Evolutionary conservation across 2,113 vertebrate genomes (phyloP), one percentile per base, ranked within the genome.

Genomic region (Myiagra hebetior): DNA sequence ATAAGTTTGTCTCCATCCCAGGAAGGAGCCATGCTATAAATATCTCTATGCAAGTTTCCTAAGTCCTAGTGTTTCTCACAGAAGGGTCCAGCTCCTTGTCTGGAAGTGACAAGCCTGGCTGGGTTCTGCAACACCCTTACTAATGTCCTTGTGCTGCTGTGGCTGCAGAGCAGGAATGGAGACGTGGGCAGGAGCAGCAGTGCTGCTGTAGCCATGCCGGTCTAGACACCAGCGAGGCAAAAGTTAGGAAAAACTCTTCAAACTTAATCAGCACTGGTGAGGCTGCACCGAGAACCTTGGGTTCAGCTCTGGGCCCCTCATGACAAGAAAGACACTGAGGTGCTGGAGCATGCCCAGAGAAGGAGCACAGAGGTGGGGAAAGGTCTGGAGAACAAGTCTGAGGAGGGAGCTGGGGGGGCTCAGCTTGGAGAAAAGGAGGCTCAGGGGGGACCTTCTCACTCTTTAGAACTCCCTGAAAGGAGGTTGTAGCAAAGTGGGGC

Each of bases 21-120:
- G 88, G 85, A 96, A 89, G 52, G 6, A 91, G 26, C 27, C 31
- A 49, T 0, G 5, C 88, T 95, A 96, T 84, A 96, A 95, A 97
- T 95, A 96, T 16, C 56, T 52, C 44, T 20, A 7, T 16, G 18
- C 39, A 64, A 72, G 80, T 75, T 92, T 93, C 44, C 59, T 31
- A 24, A 80, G 56, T 55, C 90, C 68, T 74, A 67, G 41, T 3
- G 3, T 70, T 94, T 87, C 78, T 87, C 2, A 1, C 44, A 90
- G 55, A 80, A 89, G 57, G 24, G 24, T 42, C 52, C 3, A 8
- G 39, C 50, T 92, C 37, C 59, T 55, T 31, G 56, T 62, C 67
- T 83, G 59, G 59, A 70, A 67, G 39, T 0, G 2, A 70, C 50
- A 65, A 83, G 76, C 47, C 60, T 33, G 42, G 59, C 72, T 84